These are phyloP conservation scores for Solenodon paradoxus DNA, from an alignment of 2,113 vertebrate species.

Conservation along the genomic window DNA sequence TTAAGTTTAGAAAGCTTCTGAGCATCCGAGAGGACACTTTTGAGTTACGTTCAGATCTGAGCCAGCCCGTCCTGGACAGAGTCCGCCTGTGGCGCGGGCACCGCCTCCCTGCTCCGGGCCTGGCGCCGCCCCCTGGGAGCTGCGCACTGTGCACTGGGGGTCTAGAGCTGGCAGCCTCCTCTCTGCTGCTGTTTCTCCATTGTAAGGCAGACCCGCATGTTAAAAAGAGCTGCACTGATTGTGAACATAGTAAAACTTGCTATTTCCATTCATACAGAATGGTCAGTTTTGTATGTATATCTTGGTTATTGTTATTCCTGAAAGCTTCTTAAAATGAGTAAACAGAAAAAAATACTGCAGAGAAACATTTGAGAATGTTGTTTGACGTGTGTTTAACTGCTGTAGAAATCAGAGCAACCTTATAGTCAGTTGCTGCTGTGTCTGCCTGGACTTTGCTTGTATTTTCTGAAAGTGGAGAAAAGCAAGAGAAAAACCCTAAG, in stretches of 20 bases:
- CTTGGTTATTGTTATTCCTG: neutral
- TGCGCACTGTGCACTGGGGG: too few species aligned
- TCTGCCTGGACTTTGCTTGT: neutral
- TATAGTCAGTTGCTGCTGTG: neutral
- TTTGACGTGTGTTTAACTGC: neutral
- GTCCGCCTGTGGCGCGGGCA: neutral
- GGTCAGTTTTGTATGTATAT: neutral
- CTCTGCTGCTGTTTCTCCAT: neutral
- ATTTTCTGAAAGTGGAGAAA: neutral
- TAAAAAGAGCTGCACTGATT: neutral
- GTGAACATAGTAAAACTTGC: neutral
- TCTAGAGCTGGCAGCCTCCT: too few species aligned
- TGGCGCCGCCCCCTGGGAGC: too few species aligned
- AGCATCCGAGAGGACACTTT: constrained; percentile 39
- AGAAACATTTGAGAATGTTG: neutral
- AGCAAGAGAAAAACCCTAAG: neutral
- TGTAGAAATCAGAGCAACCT: neutral
- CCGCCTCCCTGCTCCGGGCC: too few species aligned
- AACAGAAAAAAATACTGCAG: neutral
- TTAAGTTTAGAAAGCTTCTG: constrained; percentile 43
- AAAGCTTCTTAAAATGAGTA: neutral
- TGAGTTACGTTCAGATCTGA: constrained; percentile 16
- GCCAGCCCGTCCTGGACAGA: neutral
- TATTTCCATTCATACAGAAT: neutral
- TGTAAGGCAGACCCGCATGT: neutral